phyloP scores from a whole-genome alignment of 1,140 invertebrate species.

The Ceratina japonica region DNA sequence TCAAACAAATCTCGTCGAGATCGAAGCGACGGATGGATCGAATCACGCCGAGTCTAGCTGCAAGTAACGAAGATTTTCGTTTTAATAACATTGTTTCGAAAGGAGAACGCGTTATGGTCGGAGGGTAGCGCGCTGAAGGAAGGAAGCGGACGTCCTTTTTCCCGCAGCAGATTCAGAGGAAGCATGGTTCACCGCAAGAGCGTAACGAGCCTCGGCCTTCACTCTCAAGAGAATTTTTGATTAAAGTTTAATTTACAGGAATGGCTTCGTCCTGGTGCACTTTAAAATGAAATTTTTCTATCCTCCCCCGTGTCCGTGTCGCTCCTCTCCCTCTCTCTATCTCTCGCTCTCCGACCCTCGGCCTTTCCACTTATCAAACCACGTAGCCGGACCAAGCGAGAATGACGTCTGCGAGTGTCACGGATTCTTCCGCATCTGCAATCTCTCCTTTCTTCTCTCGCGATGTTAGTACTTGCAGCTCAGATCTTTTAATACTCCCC shows the following conservation, averaged over 20 bases:
- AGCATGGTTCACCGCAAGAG: slow-evolving; percentile 50
- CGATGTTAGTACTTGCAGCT: neutral
- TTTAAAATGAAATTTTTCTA: slow-evolving; percentile 64
- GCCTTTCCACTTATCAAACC: slow-evolving; percentile 22
- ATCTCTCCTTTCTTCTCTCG: neutral
- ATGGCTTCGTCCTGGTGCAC: slow-evolving; percentile 43
- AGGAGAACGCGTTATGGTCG: too few species aligned
- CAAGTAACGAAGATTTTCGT: too few species aligned
- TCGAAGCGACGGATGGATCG: too few species aligned
- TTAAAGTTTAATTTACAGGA: slow-evolving; percentile 65
- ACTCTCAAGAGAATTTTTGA: slow-evolving; percentile 56
- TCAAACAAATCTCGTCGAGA: too few species aligned
- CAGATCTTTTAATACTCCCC: neutral
- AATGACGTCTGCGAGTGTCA: slow-evolving; percentile 49
- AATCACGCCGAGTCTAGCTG: too few species aligned
- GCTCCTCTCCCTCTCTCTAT: too few species aligned
- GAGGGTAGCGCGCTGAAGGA: too few species aligned
- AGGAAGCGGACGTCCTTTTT: too few species aligned
- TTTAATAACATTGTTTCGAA: too few species aligned
- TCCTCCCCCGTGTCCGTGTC: slow-evolving; percentile 7
- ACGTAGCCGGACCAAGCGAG: slow-evolving; percentile 26
- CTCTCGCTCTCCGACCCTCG: too few species aligned
- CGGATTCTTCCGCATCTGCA: slow-evolving; percentile 15
- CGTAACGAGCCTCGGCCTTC: slow-evolving; percentile 46
- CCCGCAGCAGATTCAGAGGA: slow-evolving; percentile 22